phyloP scores from a whole-genome alignment of 2,888 invertebrate genomes.

The Daptonema setosum region DNA sequence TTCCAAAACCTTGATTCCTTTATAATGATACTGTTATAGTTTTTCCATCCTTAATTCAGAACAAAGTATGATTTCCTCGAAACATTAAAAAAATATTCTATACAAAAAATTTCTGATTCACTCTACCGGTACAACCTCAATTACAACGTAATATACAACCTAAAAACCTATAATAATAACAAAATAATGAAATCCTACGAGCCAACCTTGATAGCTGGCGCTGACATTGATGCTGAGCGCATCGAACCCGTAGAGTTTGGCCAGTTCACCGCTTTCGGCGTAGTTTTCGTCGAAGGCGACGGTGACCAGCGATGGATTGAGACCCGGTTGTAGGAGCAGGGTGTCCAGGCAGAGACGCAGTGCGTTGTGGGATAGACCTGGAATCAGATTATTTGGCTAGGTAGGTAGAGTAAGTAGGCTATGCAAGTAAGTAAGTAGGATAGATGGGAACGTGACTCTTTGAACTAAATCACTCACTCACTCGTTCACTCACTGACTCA shows the following conservation, averaged over 20 bases:
- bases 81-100: not conserved
- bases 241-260: constrained; percentile 29
- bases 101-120: no score
- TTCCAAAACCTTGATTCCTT: not conserved
- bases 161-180: no score
- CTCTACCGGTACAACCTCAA: no score
- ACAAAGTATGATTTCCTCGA: not conserved
- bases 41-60: not conserved
- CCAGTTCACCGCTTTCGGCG: constrained; percentile 28
- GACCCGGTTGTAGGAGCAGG: constrained; percentile 35
- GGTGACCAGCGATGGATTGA: constrained; percentile 31
- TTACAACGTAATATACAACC: no score
- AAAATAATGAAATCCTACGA: no score
- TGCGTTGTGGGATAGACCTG: constrained; percentile 28
- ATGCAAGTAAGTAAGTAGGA: not conserved
- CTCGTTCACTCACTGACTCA: no score
- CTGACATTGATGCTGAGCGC: constrained; percentile 25
- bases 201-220: constrained; percentile 22
- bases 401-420: not conserved
- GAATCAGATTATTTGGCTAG: constrained; percentile 3
- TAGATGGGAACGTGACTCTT: not conserved
- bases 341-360: constrained; percentile 33
- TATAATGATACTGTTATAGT: not conserved
- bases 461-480: no score
- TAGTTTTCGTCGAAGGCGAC: constrained; percentile 28